Evolutionary conservation across 2,113 vertebrate species (phyloP).

Genomic region (Phylloscopus trochilus): DNA sequence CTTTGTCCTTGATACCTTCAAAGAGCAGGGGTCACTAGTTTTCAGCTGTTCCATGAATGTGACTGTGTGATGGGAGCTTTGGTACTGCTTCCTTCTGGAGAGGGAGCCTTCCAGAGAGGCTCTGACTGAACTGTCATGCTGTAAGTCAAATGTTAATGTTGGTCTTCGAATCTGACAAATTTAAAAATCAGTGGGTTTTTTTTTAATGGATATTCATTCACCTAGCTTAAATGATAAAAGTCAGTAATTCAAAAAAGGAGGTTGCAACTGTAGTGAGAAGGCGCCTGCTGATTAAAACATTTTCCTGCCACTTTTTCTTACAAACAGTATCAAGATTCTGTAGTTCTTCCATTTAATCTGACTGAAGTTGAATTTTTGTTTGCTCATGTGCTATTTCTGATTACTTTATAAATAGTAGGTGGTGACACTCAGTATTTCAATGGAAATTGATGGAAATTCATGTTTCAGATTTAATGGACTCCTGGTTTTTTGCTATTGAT

Average conservation of each 20-base stretch:
- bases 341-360: not conserved
- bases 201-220: not conserved
- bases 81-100: not conserved
- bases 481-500: accelerated
- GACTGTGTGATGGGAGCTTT: not conserved
- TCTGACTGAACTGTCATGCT: not conserved
- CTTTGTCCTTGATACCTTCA: not conserved
- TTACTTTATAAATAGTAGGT: not conserved
- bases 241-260: not conserved
- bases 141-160: not conserved
- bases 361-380: not conserved
- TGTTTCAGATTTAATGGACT: not conserved
- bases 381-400: not conserved
- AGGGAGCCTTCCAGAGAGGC: not conserved
- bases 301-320: not conserved
- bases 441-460: not conserved
- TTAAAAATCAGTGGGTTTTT: not conserved
- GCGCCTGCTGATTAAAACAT: not conserved
- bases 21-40: not conserved
- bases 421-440: not conserved
- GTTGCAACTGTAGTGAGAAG: not conserved
- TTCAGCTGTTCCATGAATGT: not conserved
- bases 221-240: not conserved
- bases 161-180: not conserved
- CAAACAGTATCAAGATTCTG: not conserved